Evolutionary conservation across 2,888 invertebrate genomes (phyloP), one percentile per base, ranked within the genome.

Genomic region (Drosophila kanekoi): DNA sequence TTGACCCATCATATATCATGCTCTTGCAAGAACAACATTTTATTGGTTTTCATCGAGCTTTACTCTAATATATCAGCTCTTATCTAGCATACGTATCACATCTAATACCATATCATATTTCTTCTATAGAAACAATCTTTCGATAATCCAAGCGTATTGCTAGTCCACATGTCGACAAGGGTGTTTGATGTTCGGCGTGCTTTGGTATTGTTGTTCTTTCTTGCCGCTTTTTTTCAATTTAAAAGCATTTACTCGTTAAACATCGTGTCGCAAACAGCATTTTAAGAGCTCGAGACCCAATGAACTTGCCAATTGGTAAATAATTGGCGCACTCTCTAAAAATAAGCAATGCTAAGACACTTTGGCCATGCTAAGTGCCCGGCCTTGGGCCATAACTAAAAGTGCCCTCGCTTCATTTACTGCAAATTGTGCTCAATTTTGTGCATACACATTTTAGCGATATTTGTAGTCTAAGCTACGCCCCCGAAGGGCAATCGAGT

Each of bases 391-490:
- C 52, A 45, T 47, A 49, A 28, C 35, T 32, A 48, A 51, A 57
- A 47, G n/a, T 77, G 83, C 83, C 81, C 86, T 82, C 82, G 88
- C 77, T 78, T 68, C 62, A 79, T 78, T 81, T 77, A 87, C 60
- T 82, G 82, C 87, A 76, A 82, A 82, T 81, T 81, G 66, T 71
- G 81, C 84, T 72, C 71, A 57, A 80, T 57, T 77, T 72, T 64
- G 72, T 78, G 75, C 69, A 79, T 74, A 67, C 56, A 60, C 62
- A 72, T 71, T 71, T 49, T 35, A 28, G 0, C 13, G 13, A 56
- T 51, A 37, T 41, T 32, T 37, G 13, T 51, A 41, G 48, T 49
- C 16, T 37, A n/a, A 13, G 16, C 14, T 28, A 52, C 71, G 72
- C 70, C 56, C 57, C 40, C 76, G 77, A 76, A 76, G 76, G 76